Evolutionary conservation across 2,888 invertebrate genomes (phyloP).

Genomic region (Fissipunctia ypsillon): DNA sequence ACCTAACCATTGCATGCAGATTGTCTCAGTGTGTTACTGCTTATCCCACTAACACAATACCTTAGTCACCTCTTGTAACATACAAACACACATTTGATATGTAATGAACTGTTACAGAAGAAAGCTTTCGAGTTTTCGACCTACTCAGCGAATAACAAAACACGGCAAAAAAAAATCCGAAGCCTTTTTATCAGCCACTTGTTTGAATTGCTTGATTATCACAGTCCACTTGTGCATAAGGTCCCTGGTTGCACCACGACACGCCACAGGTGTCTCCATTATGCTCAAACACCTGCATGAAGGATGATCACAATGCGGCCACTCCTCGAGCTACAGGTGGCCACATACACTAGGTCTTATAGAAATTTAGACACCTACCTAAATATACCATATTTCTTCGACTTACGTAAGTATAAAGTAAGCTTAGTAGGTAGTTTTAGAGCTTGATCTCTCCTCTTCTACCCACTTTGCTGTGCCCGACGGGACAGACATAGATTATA

Average conservation of each 20-base stretch:
- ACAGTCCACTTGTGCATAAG: neutral
- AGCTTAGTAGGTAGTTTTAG: neutral
- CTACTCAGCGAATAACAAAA: neutral
- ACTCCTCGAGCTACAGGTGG: slow-evolving; percentile 14
- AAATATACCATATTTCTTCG: neutral
- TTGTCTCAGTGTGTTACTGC: neutral
- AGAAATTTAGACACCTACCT: neutral
- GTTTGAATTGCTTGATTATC: too few relatives aligned
- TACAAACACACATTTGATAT: slow-evolving; percentile 14
- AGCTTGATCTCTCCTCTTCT: neutral
- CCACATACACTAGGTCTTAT: neutral
- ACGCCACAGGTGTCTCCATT: slow-evolving; percentile 21
- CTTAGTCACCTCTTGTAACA: neutral
- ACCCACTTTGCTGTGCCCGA: neutral
- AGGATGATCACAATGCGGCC: neutral
- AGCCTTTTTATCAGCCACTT: neutral
- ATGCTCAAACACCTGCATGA: slow-evolving; percentile 14
- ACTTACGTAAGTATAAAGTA: neutral
- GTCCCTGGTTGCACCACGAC: neutral
- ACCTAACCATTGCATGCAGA: neutral
- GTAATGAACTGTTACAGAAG: neutral
- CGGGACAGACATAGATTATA: too few relatives aligned
- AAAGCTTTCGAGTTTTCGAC: slow-evolving; percentile 21
- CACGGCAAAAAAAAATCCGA: neutral
- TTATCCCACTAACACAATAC: slow-evolving; percentile 1